Evolutionary conservation across 2,888 invertebrate species (phyloP).

Genomic region (Melanophora roralis): DNA sequence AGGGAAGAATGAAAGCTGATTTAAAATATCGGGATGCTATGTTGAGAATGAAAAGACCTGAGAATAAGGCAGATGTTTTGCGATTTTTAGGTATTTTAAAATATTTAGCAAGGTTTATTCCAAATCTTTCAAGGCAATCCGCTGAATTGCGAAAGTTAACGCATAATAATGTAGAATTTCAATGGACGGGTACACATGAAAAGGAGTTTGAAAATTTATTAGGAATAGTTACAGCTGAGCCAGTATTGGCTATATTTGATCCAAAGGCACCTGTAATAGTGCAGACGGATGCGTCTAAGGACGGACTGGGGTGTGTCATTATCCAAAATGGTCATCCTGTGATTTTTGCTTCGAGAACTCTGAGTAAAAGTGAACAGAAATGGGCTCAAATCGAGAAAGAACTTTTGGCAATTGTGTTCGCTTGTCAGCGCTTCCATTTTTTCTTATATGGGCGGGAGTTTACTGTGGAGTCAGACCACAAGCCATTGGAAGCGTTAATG

Average conservation of each 20-base stretch:
- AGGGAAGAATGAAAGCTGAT: constrained; percentile 63
- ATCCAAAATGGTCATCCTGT: constrained; percentile 67
- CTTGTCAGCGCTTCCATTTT: constrained; percentile 40
- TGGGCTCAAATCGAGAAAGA: constrained; percentile 64
- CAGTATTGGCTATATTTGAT: constrained; percentile 20
- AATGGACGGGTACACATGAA: constrained; percentile 53
- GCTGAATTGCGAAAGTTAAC: no score
- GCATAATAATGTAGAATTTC: constrained; percentile 20
- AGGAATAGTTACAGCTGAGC: constrained; percentile 48
- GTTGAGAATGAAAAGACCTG: constrained; percentile 11
- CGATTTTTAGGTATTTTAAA: no score
- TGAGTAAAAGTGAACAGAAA: constrained; percentile 64
- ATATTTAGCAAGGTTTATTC: no score
- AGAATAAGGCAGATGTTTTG: not conserved
- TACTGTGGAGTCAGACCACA: constrained; percentile 65
- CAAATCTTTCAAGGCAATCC: no score
- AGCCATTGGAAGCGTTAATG: constrained; percentile 67
- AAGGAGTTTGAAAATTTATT: constrained; percentile 40
- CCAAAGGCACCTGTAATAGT: constrained; percentile 65
- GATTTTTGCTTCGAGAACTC: not conserved
- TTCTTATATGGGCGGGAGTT: constrained; percentile 56
- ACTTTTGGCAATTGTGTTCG: constrained; percentile 50
- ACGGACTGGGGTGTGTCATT: constrained; percentile 65
- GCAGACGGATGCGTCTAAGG: constrained; percentile 66
- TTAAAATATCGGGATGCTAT: constrained; percentile 62